phyloP scores from a whole-genome alignment of 2,113 vertebrate genomes.

The Trochalopteron elliotii region DNA sequence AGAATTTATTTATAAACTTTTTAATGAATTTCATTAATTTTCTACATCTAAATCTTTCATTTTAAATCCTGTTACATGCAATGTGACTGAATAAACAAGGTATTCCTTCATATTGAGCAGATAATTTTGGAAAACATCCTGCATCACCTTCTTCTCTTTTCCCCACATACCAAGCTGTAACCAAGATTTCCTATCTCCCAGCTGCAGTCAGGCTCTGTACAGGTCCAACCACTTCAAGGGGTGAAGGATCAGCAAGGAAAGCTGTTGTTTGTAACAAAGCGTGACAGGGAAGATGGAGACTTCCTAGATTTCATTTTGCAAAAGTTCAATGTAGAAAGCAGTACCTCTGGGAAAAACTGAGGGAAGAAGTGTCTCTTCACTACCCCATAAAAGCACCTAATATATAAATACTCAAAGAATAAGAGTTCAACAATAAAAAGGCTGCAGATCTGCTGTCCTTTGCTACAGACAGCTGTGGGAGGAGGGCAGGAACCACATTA shows the following conservation, averaged over 20 bases:
- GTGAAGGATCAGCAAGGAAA: background rate
- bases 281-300: background rate
- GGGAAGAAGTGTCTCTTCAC: background rate
- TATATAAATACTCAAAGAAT: background rate
- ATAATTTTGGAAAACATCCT: background rate
- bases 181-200: background rate
- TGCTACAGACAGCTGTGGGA: background rate
- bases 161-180: fast-evolving
- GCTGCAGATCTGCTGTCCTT: background rate
- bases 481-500: background rate
- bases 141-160: background rate
- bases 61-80: background rate
- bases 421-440: background rate
- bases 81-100: background rate
- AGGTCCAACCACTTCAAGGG: background rate
- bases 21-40: background rate
- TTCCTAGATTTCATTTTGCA: background rate
- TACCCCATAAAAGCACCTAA: background rate
- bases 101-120: background rate
- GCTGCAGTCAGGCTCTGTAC: background rate
- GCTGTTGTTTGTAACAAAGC: background rate
- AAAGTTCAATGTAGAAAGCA: background rate
- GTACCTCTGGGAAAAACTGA: background rate
- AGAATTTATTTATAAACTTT: background rate
- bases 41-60: background rate